Conservation (phyloP, 1,140 invertebrate genomes). For the Pinna nobilis region DNA sequence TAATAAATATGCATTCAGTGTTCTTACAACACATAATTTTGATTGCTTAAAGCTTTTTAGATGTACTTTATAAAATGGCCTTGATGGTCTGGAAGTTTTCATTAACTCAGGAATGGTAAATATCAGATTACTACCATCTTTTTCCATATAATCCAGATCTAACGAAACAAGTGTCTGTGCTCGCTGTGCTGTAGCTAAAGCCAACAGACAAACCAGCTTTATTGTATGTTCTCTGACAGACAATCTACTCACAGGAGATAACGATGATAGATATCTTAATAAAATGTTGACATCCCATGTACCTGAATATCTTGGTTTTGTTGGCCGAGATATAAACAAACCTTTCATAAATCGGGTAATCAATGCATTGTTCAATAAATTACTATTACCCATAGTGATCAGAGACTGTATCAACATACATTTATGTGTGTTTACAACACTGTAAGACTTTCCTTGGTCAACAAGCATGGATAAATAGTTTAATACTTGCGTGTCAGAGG, state of each 20-base stretch:
- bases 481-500: conserved; percentile 17
- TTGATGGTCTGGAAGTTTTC: conserved; percentile 9
- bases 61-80: conserved; percentile 1
- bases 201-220: too few relatives aligned
- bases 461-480: conserved; percentile 15
- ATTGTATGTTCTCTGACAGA: not conserved
- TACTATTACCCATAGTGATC: not conserved
- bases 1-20: conserved; percentile 4
- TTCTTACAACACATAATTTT: conserved; percentile 10
- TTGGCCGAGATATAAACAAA: conserved; percentile 11
- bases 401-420: not conserved
- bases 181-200: conserved; percentile 15
- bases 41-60: conserved; percentile 4
- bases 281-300: conserved; percentile 25
- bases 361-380: not conserved
- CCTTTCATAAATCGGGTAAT: conserved; percentile 33
- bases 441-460: conserved; percentile 11
- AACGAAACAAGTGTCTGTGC: conserved; percentile 21
- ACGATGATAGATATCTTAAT: conserved; percentile 4
- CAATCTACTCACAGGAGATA: conserved; percentile 15
- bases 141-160: not conserved
- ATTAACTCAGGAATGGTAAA: conserved; percentile 5
- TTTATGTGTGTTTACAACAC: conserved; percentile 30
- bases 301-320: not conserved
- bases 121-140: not conserved